phyloP scores from a whole-genome alignment of 2,888 invertebrate genomes.

The Ophion obscuratus region DNA sequence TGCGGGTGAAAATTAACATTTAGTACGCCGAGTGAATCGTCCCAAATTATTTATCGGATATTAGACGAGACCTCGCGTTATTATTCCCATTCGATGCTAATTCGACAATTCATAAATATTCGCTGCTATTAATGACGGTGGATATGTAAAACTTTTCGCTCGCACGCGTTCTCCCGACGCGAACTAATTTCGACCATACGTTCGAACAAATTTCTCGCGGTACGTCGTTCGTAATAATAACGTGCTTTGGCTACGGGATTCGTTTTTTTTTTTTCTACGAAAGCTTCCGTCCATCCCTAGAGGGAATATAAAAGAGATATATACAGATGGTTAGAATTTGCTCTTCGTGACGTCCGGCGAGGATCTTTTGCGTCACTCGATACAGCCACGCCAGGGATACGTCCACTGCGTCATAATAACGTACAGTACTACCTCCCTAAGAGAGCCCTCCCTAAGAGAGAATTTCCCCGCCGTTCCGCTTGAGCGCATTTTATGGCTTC shows the following conservation, averaged over 20 bases:
- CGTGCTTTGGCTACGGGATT: background rate
- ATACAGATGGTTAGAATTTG: constrained; percentile 10
- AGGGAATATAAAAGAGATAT: constrained; percentile 20
- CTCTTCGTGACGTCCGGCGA: constrained; percentile 49
- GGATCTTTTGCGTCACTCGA: constrained; percentile 60
- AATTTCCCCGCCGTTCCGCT: too few relatives aligned
- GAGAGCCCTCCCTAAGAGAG: too few relatives aligned
- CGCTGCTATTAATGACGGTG: background rate
- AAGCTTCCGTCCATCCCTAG: background rate
- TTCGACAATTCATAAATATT: constrained; percentile 2
- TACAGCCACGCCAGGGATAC: constrained; percentile 40
- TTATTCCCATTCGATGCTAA: background rate
- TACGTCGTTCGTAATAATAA: constrained; percentile 19
- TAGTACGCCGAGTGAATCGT: background rate
- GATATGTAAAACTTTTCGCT: background rate
- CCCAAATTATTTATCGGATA: background rate
- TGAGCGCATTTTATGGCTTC: too few relatives aligned
- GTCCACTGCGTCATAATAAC: constrained; percentile 57
- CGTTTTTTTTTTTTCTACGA: constrained; percentile 2
- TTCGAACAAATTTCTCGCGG: background rate
- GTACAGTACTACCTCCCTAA: too few relatives aligned
- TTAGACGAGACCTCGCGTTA: background rate
- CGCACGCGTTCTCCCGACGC: background rate
- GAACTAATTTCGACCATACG: constrained; percentile 7
- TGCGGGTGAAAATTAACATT: background rate